A percentile compares a stretch with the other conserved stretches of the same genome.
phyloP scores from a whole-genome alignment of 1,140 invertebrate genomes.

The Oreohelix idahoensis region DNA sequence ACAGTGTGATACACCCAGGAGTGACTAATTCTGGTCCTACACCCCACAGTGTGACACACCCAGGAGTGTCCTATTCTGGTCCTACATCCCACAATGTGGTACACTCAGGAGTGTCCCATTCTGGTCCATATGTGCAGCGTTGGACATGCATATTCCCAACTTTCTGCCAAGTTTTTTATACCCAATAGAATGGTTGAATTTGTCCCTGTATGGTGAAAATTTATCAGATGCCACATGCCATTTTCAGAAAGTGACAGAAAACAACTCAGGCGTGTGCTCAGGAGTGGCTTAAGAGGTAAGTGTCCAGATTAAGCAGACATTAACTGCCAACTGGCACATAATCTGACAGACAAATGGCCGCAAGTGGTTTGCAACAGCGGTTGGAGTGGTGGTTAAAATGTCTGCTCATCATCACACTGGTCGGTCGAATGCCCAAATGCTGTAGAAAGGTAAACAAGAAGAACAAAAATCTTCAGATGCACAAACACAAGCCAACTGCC shows the following conservation, averaged over 20 bases:
- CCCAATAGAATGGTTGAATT: not conserved
- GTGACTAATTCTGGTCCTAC: too few species aligned
- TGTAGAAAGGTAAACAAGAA: constrained; percentile 72
- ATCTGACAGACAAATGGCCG: not conserved
- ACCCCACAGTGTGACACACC: too few species aligned
- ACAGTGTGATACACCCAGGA: too few species aligned
- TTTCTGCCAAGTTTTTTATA: too few species aligned
- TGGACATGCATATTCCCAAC: too few species aligned
- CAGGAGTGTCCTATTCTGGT: too few species aligned
- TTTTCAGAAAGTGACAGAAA: not conserved
- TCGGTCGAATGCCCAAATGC: constrained; percentile 87
- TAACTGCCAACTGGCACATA: not conserved
- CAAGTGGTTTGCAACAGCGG: not conserved
- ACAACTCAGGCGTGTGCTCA: not conserved
- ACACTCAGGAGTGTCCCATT: too few species aligned
- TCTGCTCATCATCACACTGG: constrained; percentile 87
- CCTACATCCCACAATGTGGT: too few species aligned
- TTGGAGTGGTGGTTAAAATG: constrained; percentile 77
- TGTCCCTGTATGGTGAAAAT: not conserved
- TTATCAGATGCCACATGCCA: not conserved
- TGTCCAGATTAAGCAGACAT: not conserved
- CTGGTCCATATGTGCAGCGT: too few species aligned
- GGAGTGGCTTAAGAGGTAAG: not conserved
- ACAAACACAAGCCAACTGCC: not conserved
- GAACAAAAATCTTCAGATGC: not conserved